Conservation (phyloP, 2,888 invertebrate genomes). For the Thera britannica region DNA sequence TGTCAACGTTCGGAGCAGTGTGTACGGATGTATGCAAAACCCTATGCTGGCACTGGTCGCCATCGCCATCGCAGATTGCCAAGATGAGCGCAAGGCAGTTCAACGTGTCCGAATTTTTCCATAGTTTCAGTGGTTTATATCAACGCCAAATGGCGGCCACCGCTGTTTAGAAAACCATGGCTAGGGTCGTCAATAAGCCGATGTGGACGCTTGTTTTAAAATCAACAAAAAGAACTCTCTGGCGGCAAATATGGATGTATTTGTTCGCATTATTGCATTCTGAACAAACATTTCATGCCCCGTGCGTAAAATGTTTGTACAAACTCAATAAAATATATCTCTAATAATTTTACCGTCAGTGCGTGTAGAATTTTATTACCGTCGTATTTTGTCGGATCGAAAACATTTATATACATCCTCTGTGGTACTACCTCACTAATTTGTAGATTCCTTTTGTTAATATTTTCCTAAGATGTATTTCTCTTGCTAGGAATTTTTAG, state of each 20-base stretch:
- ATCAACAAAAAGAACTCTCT: slow-evolving; percentile 47
- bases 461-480: no score
- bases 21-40: no score
- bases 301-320: slow-evolving; percentile 30
- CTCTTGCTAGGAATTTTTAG: no score
- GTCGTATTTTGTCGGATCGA: no score
- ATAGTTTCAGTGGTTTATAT: not conserved
- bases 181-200: slow-evolving; percentile 31
- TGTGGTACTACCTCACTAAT: no score
- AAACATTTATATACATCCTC: no score
- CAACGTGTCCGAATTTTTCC: no score
- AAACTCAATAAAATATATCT: slow-evolving; percentile 32
- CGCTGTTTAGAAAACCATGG: slow-evolving; percentile 1
- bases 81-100: no score
- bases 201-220: slow-evolving; percentile 28
- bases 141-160: not conserved
- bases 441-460: no score
- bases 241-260: slow-evolving; percentile 27
- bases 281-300: slow-evolving; percentile 13
- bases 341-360: slow-evolving; percentile 44
- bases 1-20: no score
- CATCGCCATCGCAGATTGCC: no score
- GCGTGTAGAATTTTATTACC: not conserved
- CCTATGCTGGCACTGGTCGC: no score
- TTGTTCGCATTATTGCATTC: slow-evolving; percentile 18